Evolutionary conservation across 2,797 vertebrate species (phyloP).

Genomic region (Amblyopsis hoosieri): DNA sequence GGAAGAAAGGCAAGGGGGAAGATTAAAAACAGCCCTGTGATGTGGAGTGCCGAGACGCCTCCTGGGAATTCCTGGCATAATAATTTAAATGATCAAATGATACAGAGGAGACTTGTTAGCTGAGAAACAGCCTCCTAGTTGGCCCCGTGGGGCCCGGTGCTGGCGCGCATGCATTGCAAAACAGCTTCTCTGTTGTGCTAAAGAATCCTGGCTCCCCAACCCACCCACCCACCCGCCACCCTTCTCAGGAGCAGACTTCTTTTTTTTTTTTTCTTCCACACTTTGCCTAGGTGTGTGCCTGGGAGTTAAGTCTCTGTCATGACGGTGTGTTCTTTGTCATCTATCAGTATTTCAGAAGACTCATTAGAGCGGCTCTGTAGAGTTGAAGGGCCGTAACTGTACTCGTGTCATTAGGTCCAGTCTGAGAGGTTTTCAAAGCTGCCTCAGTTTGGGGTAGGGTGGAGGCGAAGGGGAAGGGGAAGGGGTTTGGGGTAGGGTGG

Average conservation of each 20-base stretch:
- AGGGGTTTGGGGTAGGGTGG: neutral
- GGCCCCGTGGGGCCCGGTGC: slow-evolving; percentile 81
- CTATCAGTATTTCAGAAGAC: slow-evolving; percentile 52
- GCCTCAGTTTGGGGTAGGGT: slow-evolving; percentile 33
- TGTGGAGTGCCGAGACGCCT: slow-evolving; percentile 83
- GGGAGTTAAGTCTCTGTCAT: slow-evolving; percentile 57
- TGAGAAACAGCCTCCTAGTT: slow-evolving; percentile 87
- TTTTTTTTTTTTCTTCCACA: slow-evolving; percentile 61
- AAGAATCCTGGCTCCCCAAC: slow-evolving; percentile 74
- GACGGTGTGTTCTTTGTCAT: slow-evolving; percentile 45
- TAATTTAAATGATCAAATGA: slow-evolving; percentile 92
- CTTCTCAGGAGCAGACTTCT: slow-evolving; percentile 71
- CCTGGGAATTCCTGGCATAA: slow-evolving; percentile 87
- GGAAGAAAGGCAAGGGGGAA: slow-evolving; percentile 82
- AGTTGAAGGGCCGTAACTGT: slow-evolving; percentile 52
- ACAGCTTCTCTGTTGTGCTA: slow-evolving; percentile 86
- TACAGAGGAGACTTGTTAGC: slow-evolving; percentile 89
- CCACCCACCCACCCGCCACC: slow-evolving; percentile 25
- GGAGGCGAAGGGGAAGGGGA: neutral
- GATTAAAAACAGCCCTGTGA: slow-evolving; percentile 88
- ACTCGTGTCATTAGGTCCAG: slow-evolving; percentile 70
- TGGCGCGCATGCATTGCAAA: slow-evolving; percentile 86
- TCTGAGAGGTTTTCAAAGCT: slow-evolving; percentile 68
- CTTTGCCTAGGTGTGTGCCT: slow-evolving; percentile 77
- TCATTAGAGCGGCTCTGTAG: slow-evolving; percentile 64